A percentile compares a stretch with the other conserved stretches of the same genome.
phyloP scores from a whole-genome alignment of 2,888 invertebrate species.

The Crematogaster levior region DNA sequence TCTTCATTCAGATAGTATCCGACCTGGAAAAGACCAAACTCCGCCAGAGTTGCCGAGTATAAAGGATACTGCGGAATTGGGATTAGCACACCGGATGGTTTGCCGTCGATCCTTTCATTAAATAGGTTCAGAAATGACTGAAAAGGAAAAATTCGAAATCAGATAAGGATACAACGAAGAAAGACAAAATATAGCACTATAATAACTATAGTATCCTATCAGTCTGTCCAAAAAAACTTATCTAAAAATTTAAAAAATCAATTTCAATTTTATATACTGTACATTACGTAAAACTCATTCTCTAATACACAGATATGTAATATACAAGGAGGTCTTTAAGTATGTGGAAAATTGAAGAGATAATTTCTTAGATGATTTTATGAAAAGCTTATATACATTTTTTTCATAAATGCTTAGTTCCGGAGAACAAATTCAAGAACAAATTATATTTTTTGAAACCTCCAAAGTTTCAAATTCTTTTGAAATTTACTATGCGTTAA shows the following conservation, averaged over 20 bases:
- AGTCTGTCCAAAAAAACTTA: not conserved
- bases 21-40: slow-evolving; percentile 94
- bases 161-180: not conserved
- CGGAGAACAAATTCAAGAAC: too few species aligned
- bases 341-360: too few species aligned
- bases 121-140: slow-evolving; percentile 86
- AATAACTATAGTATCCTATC: not conserved
- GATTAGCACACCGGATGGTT: slow-evolving; percentile 93
- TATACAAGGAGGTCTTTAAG: too few species aligned
- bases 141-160: slow-evolving; percentile 34
- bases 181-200: not conserved
- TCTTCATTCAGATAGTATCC: slow-evolving; percentile 97
- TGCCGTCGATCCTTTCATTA: slow-evolving; percentile 79
- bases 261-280: not conserved
- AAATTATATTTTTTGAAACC: too few species aligned
- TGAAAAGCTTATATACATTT: too few species aligned
- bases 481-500: too few species aligned
- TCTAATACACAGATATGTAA: too few species aligned
- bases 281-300: not conserved
- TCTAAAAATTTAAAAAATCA: not conserved
- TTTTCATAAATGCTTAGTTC: too few species aligned
- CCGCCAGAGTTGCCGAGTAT: slow-evolving; percentile 97
- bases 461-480: too few species aligned
- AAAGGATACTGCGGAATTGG: slow-evolving; percentile 99
- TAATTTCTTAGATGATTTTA: too few species aligned